Conservation (phyloP, 2,113 vertebrate species). For the Sialia sialis region DNA sequence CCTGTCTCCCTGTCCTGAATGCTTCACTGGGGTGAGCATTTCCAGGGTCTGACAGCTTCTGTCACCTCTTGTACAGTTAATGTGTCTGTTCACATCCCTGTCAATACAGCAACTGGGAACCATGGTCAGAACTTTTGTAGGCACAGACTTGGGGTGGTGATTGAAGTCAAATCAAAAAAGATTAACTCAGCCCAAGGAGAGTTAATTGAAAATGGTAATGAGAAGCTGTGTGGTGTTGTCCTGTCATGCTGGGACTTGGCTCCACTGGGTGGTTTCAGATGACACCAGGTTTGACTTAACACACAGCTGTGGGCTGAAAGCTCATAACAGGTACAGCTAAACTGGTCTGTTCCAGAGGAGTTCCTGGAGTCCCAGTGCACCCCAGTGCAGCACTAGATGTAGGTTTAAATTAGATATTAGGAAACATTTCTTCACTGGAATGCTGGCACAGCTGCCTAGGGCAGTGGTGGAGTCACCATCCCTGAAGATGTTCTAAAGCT, state of each 20-base stretch:
- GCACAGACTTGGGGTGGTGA: not conserved
- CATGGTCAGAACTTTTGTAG: not conserved
- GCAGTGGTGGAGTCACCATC: not conserved
- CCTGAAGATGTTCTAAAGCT: not conserved
- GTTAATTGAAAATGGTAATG: not conserved
- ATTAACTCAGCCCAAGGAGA: not conserved
- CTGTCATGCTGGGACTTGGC: not conserved
- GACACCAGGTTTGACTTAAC: not conserved
- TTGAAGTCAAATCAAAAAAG: not conserved
- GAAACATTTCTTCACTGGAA: not conserved
- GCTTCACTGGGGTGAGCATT: not conserved
- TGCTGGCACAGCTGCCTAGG: not conserved
- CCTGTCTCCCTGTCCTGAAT: not conserved
- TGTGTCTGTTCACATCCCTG: not conserved
- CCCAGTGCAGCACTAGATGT: not conserved
- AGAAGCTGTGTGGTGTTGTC: not conserved
- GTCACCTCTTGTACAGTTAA: not conserved
- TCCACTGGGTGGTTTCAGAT: not conserved
- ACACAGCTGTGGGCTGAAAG: not conserved
- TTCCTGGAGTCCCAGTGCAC: not conserved
- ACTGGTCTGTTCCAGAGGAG: not conserved
- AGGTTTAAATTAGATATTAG: not conserved
- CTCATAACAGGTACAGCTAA: accelerated
- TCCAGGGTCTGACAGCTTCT: not conserved
- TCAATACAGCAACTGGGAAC: not conserved